Evolutionary conservation across 2,888 invertebrate species (phyloP).

Genomic region (Dasypolia templi): DNA sequence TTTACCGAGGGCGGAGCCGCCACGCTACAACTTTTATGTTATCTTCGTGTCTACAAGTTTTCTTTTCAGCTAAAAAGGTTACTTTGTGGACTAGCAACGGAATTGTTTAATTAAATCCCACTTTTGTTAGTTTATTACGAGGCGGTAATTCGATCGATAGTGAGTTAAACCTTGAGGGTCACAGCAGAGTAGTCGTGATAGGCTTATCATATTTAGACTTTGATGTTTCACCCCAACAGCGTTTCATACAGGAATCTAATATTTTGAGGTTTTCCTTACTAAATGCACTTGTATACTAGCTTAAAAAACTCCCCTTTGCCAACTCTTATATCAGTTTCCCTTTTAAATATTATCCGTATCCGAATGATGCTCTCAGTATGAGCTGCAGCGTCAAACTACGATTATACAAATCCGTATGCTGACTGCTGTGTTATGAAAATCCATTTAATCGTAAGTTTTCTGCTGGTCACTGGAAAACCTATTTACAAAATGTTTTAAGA

Average conservation of each 20-base stretch:
- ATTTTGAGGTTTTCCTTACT: background rate
- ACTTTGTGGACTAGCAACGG: slow-evolving; percentile 53
- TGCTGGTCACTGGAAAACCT: too few species aligned
- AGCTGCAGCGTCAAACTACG: background rate
- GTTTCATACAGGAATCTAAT: background rate
- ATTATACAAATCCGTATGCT: background rate
- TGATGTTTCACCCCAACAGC: background rate
- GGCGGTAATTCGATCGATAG: slow-evolving; percentile 44
- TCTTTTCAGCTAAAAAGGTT: slow-evolving; percentile 65
- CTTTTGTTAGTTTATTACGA: slow-evolving; percentile 55
- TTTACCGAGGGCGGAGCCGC: slow-evolving; percentile 57
- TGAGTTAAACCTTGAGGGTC: slow-evolving; percentile 32
- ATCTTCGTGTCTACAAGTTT: slow-evolving; percentile 66
- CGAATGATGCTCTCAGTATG: background rate
- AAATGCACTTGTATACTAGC: too few species aligned
- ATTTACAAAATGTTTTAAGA: background rate
- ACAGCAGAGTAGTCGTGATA: background rate
- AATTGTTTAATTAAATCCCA: slow-evolving; percentile 67
- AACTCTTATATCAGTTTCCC: background rate
- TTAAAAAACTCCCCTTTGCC: background rate
- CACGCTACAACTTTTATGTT: slow-evolving; percentile 63
- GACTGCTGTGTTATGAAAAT: background rate
- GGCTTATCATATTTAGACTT: slow-evolving; percentile 6
- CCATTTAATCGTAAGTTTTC: background rate
- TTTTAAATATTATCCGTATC: background rate